Conservation (phyloP, 2,797 vertebrate genomes). For the Anguilla marmorata region DNA sequence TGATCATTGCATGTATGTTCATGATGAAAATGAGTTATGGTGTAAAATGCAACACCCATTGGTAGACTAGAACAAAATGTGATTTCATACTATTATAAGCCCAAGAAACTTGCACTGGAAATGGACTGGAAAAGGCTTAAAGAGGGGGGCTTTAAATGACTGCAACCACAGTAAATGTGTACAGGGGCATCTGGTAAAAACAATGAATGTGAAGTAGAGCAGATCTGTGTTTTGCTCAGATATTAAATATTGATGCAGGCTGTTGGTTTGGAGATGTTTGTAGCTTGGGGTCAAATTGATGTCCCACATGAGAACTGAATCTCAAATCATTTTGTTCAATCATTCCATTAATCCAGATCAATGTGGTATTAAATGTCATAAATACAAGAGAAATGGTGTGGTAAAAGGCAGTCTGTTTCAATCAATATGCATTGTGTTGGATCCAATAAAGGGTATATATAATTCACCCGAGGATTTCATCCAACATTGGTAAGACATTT, state of each 20-base stretch:
- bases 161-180: neutral
- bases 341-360: constrained; percentile 53
- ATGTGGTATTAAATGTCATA: constrained; percentile 25
- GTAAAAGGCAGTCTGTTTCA: constrained; percentile 11
- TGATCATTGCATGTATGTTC: too few relatives aligned
- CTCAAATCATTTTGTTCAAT: constrained; percentile 26
- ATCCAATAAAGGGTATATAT: neutral
- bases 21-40: too few relatives aligned
- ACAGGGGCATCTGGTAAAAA: neutral
- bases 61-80: too few relatives aligned
- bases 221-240: neutral
- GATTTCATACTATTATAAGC: too few relatives aligned
- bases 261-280: constrained; percentile 10
- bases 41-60: neutral
- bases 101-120: neutral
- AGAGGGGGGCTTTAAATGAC: neutral
- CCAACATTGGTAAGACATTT: constrained; percentile 8
- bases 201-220: neutral
- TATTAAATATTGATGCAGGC: constrained; percentile 19
- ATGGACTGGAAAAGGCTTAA: neutral
- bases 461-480: neutral
- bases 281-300: constrained; percentile 15
- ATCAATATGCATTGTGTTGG: constrained; percentile 15
- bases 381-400: constrained; percentile 24
- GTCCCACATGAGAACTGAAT: constrained; percentile 21